phyloP scores from a whole-genome alignment of 2,113 vertebrate species.

The Potamarius usumacintae region DNA sequence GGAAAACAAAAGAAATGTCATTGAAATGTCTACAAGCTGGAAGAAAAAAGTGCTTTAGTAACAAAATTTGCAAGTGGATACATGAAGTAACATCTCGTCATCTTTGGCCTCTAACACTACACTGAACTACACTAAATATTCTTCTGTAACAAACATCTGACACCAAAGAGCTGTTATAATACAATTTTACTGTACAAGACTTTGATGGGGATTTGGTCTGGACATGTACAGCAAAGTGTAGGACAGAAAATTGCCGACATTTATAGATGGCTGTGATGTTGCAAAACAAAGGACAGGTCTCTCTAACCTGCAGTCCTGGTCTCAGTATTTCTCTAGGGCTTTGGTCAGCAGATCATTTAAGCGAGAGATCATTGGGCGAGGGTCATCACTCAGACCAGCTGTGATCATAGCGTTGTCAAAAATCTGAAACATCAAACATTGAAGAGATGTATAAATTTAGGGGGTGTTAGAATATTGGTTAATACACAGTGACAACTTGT shows the following conservation, averaged over 20 bases:
- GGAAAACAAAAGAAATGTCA: neutral
- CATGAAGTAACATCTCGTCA: too few species aligned
- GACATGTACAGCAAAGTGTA: neutral
- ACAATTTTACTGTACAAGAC: neutral
- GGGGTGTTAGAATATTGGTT: neutral
- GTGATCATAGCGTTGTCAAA: conserved; percentile 98
- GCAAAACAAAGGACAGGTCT: neutral
- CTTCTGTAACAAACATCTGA: neutral
- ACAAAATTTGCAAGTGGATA: too few species aligned
- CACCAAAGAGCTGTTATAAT: too few species aligned
- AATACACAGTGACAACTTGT: neutral
- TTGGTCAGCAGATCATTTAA: conserved; percentile 87
- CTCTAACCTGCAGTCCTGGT: neutral
- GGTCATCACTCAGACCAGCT: conserved; percentile 90
- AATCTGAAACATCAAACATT: conserved; percentile 73
- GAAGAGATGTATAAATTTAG: neutral
- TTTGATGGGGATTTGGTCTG: neutral
- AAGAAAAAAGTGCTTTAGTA: neutral
- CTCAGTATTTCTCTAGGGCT: conserved; percentile 86
- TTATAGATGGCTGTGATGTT: neutral
- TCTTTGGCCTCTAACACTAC: neutral
- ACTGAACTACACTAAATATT: too few species aligned
- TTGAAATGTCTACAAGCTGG: neutral
- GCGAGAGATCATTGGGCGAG: conserved; percentile 88
- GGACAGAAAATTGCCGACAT: neutral